phyloP scores from a whole-genome alignment of 1,140 invertebrate genomes.

The Ditylenchus dipsaci region DNA sequence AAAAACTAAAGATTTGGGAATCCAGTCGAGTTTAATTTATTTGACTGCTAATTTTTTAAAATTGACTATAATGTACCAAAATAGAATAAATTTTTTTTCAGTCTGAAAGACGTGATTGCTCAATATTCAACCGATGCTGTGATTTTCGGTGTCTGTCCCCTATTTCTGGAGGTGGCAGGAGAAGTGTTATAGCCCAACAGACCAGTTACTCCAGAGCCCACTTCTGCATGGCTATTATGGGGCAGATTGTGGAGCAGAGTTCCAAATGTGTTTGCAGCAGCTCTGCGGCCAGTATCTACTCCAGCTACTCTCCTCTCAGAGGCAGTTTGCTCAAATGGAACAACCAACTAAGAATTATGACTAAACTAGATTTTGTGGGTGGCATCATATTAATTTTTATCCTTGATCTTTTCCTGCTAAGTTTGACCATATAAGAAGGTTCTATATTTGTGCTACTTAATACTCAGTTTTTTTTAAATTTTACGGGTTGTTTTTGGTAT shows the following conservation, averaged over 20 bases:
- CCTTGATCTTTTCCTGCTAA: neutral
- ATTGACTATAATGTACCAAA: no score
- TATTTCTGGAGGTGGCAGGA: neutral
- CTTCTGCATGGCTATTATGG: neutral
- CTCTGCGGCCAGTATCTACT: neutral
- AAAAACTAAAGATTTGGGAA: no score
- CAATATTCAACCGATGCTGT: neutral
- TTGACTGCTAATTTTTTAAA: no score
- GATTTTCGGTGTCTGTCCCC: neutral
- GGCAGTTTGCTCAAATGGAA: neutral
- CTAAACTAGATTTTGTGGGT: slow-evolving; percentile 1
- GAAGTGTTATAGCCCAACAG: neutral
- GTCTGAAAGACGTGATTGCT: slow-evolving; percentile 8
- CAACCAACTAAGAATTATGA: neutral
- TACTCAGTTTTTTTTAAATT: neutral
- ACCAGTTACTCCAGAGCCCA: neutral
- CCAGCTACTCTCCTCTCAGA: neutral
- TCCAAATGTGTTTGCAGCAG: neutral
- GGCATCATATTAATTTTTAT: neutral
- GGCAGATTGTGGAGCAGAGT: neutral
- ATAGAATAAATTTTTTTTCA: neutral
- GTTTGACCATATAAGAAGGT: neutral
- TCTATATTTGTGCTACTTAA: neutral
- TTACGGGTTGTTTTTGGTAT: neutral
- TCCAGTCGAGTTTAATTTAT: no score